Evolutionary conservation across 2,113 vertebrate species (phyloP).

Genomic region (Notechis scutatus): DNA sequence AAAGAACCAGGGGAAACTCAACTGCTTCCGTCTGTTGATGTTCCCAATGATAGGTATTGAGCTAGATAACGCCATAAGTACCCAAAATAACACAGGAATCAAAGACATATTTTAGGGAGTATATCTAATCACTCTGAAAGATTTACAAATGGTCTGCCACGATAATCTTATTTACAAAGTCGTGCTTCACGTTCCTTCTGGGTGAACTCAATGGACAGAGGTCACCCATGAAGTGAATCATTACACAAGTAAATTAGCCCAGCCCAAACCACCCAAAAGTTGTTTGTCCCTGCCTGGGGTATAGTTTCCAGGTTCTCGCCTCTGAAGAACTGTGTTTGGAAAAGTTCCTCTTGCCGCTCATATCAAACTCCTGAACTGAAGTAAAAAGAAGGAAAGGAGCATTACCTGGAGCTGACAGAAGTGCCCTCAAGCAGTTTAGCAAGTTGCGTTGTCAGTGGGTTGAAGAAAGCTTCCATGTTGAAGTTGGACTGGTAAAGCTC

Average conservation of each 20-base stretch:
- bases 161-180: not conserved
- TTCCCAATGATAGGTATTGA: not conserved
- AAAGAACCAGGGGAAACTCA: not conserved
- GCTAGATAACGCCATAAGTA: not conserved
- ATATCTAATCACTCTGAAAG: not conserved
- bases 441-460: slow-evolving; percentile 75
- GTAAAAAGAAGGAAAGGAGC: not conserved
- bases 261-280: not conserved
- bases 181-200: not conserved
- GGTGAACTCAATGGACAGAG: not conserved
- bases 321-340: not conserved
- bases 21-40: not conserved
- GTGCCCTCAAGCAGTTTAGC: slow-evolving; percentile 76
- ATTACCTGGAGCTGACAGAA: slow-evolving; percentile 80
- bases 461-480: slow-evolving; percentile 75
- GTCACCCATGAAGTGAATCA: not conserved
- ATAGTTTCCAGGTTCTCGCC: not conserved
- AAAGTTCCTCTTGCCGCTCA: not conserved
- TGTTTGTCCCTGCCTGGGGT: not conserved
- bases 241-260: not conserved
- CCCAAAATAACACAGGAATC: not conserved
- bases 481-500: slow-evolving; percentile 78
- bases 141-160: not conserved
- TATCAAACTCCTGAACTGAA: not conserved
- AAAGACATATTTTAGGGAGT: not conserved